Evolutionary conservation across 2,113 vertebrate species (phyloP), one percentile per base, ranked within the genome.

Genomic region (Pogonocichla stellata): DNA sequence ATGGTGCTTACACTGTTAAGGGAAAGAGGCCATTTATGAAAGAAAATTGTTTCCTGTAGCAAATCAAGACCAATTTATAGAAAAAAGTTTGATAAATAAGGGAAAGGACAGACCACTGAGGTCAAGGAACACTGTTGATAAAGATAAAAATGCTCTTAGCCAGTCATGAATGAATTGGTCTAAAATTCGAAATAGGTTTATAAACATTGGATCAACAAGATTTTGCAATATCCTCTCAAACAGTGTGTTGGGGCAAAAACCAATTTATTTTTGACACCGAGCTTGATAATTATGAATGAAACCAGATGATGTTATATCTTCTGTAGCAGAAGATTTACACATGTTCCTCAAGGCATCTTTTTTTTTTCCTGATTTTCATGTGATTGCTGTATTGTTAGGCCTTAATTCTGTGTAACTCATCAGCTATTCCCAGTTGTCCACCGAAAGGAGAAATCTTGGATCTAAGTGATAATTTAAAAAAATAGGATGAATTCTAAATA

Each of bases 311-410:
- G 14, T 50, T 22, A 5, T 36, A 24, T 51, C 33, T 69, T 47
- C 12, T 38, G 14, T 34, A 56, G 23, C 34, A 72, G n/a, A 71
- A 5, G 14, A 40, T 73, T 79, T 71, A 18, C 14, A 31, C 2
- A 0, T 33, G 12, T 38, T 23, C 50, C 23, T 67, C 1, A 0
- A 79, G 40, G 36, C 23, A 26, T n/a, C 5, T 31, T 4, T 23
- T 18, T 25, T 72, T 60, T 54, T 25, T 19, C 6, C 7, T 61
- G 11, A 23, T 85, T 71, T 91, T 56, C 7, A 5, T 61, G 28
- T 65, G 16, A 31, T 15, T 70, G 31, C 31, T 9, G 2, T n/a
- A 25, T 24, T 25, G 10, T 70, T 89, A 74, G 53, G 29, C 47
- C 38, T 86, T 57, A 28, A 12, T 77, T 65, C 23, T 78, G 4